These are phyloP conservation scores for Himalopsyche tibetana DNA, from an alignment of 2,888 invertebrate genomes.

Conservation along the genomic window DNA sequence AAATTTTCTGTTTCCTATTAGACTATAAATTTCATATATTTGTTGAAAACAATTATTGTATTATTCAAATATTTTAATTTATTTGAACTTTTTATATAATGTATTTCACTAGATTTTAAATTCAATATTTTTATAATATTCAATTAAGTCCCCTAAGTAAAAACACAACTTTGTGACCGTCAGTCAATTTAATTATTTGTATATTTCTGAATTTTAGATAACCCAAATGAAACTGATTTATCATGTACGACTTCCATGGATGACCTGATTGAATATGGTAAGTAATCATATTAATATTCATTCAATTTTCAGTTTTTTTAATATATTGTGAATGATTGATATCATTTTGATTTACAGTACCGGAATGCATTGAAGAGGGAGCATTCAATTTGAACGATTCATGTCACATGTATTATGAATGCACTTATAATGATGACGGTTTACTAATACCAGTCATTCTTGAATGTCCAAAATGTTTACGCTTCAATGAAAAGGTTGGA, in stretches of 20 bases:
- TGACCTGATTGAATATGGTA: not conserved
- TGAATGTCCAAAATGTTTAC: slow-evolving; percentile 67
- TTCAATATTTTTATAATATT: no score
- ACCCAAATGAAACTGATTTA: not conserved
- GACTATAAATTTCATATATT: no score
- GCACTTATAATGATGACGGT: slow-evolving; percentile 65
- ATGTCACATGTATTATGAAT: slow-evolving; percentile 67
- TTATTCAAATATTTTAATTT: no score
- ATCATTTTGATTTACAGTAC: slow-evolving; percentile 55
- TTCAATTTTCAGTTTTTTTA: not conserved
- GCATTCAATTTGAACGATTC: slow-evolving; percentile 66
- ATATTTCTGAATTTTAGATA: not conserved
- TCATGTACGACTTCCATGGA: not conserved
- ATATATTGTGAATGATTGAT: not conserved
- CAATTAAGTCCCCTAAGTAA: no score
- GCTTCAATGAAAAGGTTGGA: slow-evolving; percentile 67
- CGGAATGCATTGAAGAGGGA: slow-evolving; percentile 66
- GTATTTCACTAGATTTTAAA: no score
- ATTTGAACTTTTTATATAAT: no score
- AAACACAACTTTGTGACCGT: no score
- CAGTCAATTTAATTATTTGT: no score
- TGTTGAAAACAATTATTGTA: no score
- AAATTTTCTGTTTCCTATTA: no score
- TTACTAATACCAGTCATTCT: slow-evolving; percentile 61
- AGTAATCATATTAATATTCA: not conserved